These are phyloP conservation scores for Phocides pigmalion DNA, from an alignment of 1,140 invertebrate species.

Conservation along the genomic window DNA sequence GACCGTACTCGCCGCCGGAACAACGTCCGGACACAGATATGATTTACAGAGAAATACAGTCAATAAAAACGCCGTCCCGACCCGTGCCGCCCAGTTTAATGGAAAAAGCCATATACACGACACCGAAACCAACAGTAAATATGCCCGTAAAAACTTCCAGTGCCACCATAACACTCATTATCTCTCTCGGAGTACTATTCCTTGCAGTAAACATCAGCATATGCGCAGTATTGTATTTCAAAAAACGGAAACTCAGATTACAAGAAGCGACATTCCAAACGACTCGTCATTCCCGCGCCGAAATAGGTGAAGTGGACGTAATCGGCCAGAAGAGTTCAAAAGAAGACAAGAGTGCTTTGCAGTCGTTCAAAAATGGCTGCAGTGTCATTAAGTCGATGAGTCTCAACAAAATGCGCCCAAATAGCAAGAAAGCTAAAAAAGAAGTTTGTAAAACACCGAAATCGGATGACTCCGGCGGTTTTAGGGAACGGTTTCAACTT, in stretches of 20 bases:
- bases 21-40: slow-evolving; percentile 56
- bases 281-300: slow-evolving; percentile 61
- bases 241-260: slow-evolving; percentile 85
- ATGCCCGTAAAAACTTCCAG: slow-evolving; percentile 77
- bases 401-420: slow-evolving; percentile 70
- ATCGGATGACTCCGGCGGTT: slow-evolving; percentile 83
- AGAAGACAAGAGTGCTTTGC: slow-evolving; percentile 70
- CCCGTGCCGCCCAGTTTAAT: slow-evolving; percentile 59
- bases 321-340: slow-evolving; percentile 75
- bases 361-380: slow-evolving; percentile 79
- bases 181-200: slow-evolving; percentile 91
- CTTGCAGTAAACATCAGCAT: slow-evolving; percentile 92
- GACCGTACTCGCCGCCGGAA: slow-evolving; percentile 58
- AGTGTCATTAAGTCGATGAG: slow-evolving; percentile 84
- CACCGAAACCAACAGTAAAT: slow-evolving; percentile 50
- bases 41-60: slow-evolving; percentile 70
- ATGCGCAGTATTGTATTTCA: slow-evolving; percentile 91
- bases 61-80: slow-evolving; percentile 69
- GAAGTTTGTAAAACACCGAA: slow-evolving; percentile 87
- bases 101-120: slow-evolving; percentile 58
- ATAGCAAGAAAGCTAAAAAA: slow-evolving; percentile 73
- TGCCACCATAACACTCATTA: slow-evolving; percentile 88
- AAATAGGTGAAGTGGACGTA: slow-evolving; percentile 71
- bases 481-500: slow-evolving; percentile 86
- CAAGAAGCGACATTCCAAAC: slow-evolving; percentile 83